Conservation (phyloP, 2,888 invertebrate species). For the Luperina nickerlii region DNA sequence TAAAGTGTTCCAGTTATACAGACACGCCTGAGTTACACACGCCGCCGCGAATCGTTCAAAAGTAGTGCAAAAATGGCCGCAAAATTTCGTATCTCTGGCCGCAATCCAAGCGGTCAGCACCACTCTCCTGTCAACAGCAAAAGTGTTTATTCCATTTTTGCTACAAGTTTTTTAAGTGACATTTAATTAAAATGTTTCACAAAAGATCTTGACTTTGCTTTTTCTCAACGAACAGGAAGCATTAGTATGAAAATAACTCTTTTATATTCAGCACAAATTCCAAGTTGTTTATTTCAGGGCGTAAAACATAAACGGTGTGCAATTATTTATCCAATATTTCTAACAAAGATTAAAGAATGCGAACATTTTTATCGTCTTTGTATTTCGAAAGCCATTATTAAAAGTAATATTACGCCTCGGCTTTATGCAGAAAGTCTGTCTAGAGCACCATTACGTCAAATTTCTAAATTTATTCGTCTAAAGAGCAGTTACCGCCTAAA, state of each 20-base stretch:
- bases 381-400: constrained; percentile 59
- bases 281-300: constrained; percentile 28
- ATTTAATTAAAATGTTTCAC: constrained; percentile 56
- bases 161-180: constrained; percentile 37
- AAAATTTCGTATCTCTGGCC: constrained; percentile 74
- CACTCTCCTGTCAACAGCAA: constrained; percentile 66
- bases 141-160: constrained; percentile 64
- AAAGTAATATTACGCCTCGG: constrained; percentile 64
- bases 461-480: constrained; percentile 73
- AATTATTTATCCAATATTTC: constrained; percentile 47
- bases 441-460: constrained; percentile 65
- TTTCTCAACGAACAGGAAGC: constrained; percentile 15
- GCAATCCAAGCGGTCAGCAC: constrained; percentile 73
- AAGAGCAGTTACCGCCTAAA: constrained; percentile 68
- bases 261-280: constrained; percentile 34
- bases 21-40: constrained; percentile 62
- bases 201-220: constrained; percentile 41
- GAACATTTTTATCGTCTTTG: constrained; percentile 57
- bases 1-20: constrained; percentile 58
- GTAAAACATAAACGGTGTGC: constrained; percentile 38
- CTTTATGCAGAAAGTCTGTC: constrained; percentile 64
- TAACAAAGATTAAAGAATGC: constrained; percentile 44
- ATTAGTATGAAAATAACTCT: constrained; percentile 25
- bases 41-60: constrained; percentile 71
- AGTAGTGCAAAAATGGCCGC: constrained; percentile 73